Conservation (phyloP, 2,797 vertebrate species). For the Paramormyrops hopkinsi region DNA sequence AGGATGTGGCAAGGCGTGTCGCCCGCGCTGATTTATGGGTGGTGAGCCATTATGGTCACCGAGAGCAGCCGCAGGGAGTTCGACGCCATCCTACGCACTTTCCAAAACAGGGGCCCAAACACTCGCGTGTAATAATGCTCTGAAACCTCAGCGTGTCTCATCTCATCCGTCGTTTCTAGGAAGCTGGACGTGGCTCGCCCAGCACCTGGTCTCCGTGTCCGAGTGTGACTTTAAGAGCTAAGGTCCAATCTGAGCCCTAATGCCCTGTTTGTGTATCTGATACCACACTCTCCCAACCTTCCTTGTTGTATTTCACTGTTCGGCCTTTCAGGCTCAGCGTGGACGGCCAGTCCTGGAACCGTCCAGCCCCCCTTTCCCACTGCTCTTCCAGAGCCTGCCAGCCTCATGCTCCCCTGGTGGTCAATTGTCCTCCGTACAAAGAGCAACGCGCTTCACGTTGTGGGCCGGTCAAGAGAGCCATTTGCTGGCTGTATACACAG, state of each 20-base stretch:
- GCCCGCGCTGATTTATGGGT: slow-evolving; percentile 52
- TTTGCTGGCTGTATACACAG: slow-evolving; percentile 34
- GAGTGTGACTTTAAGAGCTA: not conserved
- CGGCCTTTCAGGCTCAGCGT: slow-evolving; percentile 35
- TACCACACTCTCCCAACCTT: not conserved
- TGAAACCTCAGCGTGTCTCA: not conserved
- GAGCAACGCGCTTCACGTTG: slow-evolving; percentile 48
- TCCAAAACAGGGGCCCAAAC: not conserved
- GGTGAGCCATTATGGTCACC: slow-evolving; percentile 49
- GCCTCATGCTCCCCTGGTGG: slow-evolving; percentile 47
- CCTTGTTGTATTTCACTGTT: slow-evolving; percentile 8
- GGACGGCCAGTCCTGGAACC: slow-evolving; percentile 61
- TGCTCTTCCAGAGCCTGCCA: slow-evolving; percentile 23
- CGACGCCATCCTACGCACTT: not conserved
- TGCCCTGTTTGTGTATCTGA: not conserved
- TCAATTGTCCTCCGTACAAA: slow-evolving; percentile 63
- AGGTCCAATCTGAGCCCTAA: not conserved
- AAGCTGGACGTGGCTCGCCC: not conserved
- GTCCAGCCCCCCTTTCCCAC: slow-evolving; percentile 45
- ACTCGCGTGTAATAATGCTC: not conserved
- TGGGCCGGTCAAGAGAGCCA: slow-evolving; percentile 47
- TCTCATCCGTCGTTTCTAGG: not conserved
- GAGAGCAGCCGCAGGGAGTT: slow-evolving; percentile 30
- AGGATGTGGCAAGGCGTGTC: slow-evolving; percentile 37
- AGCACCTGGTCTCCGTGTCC: not conserved